Evolutionary conservation across 2,888 invertebrate species (phyloP), one percentile per base, ranked within the genome.

Genomic region (Lasioglossum lativentre): DNA sequence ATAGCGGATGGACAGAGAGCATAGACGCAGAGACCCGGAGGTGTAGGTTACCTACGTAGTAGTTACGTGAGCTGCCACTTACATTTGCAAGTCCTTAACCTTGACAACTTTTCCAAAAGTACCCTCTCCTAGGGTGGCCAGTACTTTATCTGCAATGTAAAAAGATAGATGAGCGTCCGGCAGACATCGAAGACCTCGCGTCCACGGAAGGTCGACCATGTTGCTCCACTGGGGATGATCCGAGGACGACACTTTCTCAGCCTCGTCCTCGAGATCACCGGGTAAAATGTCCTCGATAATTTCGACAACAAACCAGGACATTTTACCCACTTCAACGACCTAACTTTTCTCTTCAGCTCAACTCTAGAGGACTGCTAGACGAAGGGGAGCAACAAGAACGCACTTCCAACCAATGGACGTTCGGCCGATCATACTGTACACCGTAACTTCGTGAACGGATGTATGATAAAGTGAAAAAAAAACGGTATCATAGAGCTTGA

Each of bases 51-150:
- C 90, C 87, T 89, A 89, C 83, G 85, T 88, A 89, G 82, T 86
- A 82, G 75, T 86, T 89, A 86, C 75, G 70, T 90, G 87, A 89
- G 78, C 89, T 87, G 88, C 78, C 88, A 97, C 97, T 97, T 96
- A 99, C 99, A 97, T 98, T 96, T 98, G 97, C 95, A 98, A 96
- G 96, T 99, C 99, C 96, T 98, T 98, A 96, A 99, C 99, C 97
- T 99, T 98, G 95, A 99, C 99, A 95, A 99, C 99, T 97, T 99
- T 99, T 95, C 99, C 99, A 97, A 99, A 99, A 93, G 99, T 99
- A 95, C 99, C 99, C 96, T 99, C 99, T 94, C 99, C 99, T 95
- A 99, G 97, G 94, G 99, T 99, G 96, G 98, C 97, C 96, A 99
- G 97, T 96, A 99, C 98, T 97, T 99, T 98, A 98, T 99, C 99